These are phyloP conservation scores for Nyctibius grandis DNA, from an alignment of 2,797 vertebrate genomes.

Conservation along the genomic window DNA sequence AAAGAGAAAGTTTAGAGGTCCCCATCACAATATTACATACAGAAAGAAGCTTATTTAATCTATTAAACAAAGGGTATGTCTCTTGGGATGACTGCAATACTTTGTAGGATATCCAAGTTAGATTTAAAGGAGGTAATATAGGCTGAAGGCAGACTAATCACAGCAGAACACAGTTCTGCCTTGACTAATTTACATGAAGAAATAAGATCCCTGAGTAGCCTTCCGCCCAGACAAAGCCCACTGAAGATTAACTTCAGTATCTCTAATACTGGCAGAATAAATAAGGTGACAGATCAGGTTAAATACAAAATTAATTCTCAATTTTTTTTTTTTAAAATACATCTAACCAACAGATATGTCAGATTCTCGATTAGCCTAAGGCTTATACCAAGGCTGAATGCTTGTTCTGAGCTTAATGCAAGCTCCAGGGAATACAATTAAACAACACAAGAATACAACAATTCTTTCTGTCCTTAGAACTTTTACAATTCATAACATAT, in stretches of 20 bases:
- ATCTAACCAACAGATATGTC: background rate
- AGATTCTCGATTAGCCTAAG: background rate
- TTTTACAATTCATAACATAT: background rate
- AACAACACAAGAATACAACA: background rate
- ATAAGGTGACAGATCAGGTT: background rate
- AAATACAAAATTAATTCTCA: background rate
- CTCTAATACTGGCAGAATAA: background rate
- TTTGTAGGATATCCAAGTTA: background rate
- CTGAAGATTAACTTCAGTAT: background rate
- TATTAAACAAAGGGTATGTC: background rate
- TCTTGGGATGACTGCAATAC: background rate
- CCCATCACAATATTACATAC: background rate
- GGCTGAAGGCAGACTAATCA: background rate
- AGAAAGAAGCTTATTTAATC: background rate
- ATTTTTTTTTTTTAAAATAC: background rate
- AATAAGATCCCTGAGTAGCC: background rate
- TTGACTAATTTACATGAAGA: background rate
- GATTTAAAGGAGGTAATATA: background rate
- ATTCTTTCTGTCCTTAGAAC: background rate
- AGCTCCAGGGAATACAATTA: background rate
- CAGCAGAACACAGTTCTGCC: background rate
- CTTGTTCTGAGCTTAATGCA: background rate
- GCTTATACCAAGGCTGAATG: background rate
- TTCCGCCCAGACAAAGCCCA: background rate
- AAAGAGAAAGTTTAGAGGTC: slow-evolving; percentile 1